These are phyloP conservation scores for Andrena chrysosceles DNA, from an alignment of 2,888 invertebrate species.

Conservation along the genomic window DNA sequence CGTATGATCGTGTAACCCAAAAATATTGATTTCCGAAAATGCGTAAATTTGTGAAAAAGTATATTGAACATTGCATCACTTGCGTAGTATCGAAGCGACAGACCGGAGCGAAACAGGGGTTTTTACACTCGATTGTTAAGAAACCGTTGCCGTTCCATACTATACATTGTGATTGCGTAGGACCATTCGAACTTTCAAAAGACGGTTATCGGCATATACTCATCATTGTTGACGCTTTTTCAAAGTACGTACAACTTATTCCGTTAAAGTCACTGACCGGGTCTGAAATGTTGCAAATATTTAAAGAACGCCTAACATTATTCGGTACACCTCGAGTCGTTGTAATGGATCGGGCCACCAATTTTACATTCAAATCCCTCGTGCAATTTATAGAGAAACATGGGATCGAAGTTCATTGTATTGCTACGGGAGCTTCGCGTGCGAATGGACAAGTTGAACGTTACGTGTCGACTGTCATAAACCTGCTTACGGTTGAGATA, in stretches of 20 bases:
- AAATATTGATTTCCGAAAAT: conserved; percentile 23
- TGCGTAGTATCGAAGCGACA: conserved; percentile 2
- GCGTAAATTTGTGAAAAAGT: conserved; percentile 14
- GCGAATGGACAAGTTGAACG: conserved; percentile 3
- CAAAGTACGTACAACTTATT: conserved; percentile 56
- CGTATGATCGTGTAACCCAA: background rate
- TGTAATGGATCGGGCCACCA: conserved; percentile 22
- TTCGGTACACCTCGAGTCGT: conserved; percentile 11
- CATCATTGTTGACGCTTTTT: conserved; percentile 17
- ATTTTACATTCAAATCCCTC: conserved; percentile 25
- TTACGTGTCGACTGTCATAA: background rate
- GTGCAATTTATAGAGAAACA: conserved; percentile 59
- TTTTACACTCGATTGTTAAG: conserved; percentile 9
- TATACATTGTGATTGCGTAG: conserved; percentile 25
- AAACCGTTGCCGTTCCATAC: conserved; percentile 3
- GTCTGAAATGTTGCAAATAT: conserved; percentile 2
- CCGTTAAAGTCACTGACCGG: conserved; percentile 10
- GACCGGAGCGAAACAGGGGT: conserved; percentile 3
- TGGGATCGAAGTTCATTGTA: background rate
- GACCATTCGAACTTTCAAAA: conserved; percentile 14
- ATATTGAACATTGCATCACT: conserved; percentile 14
- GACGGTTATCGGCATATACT: conserved; percentile 28
- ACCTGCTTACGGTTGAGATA: conserved; percentile 6
- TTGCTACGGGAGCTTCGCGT: background rate
- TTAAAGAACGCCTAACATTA: conserved; percentile 15